Base-by-base conservation (phyloP, 2,888 invertebrate genomes). In the Trachelus troglodyta region DNA sequence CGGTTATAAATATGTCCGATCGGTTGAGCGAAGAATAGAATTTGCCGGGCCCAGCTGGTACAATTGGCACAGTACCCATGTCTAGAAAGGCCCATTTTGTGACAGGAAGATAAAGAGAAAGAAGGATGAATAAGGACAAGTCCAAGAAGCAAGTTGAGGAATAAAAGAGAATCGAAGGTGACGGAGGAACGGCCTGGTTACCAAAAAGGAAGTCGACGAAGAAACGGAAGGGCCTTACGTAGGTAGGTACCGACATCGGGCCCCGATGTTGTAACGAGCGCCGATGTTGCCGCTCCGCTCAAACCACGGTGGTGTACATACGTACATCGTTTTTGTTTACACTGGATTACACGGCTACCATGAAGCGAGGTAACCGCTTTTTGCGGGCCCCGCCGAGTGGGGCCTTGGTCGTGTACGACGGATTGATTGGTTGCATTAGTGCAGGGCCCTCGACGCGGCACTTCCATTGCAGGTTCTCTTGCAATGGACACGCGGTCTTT, bases 261-360 rank as follows among this genome's bases (percentile, higher is more conserved):
- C 15, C 56, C 56, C 23, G 56, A 56, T 56, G 56, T 56, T 56
- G 56, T 56, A 56, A 56, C 56, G 56, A 56, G 56, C 56, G 23
- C 23, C 56, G 56, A 56, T 56, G 56, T 56, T 56, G 56, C 56
- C 56, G 56, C 56, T 56, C 23, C 23, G 56, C 56, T 56, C 23
- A 9, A 56, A 56, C 56, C 23, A 56, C 56, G 9, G 56, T 56
- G 56, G 73, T 82, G 82, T 83, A 85, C 76, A 76, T 81, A 85
- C 83, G 83, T 81, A 81, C 84, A 83, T 81, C 73, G 81, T 83
- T 85, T 87, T 87, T 87, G 83, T 87, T 87, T 87, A 87, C 89
- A 86, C 87, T 82, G 87, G 86, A 86, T 89, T 88, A 89, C 87
- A 87, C 83, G 84, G 85, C 87, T 89, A 88, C 87, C 85, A 85